Conservation (phyloP, 2,888 invertebrate genomes). For the Patella ulyssiponensis region DNA sequence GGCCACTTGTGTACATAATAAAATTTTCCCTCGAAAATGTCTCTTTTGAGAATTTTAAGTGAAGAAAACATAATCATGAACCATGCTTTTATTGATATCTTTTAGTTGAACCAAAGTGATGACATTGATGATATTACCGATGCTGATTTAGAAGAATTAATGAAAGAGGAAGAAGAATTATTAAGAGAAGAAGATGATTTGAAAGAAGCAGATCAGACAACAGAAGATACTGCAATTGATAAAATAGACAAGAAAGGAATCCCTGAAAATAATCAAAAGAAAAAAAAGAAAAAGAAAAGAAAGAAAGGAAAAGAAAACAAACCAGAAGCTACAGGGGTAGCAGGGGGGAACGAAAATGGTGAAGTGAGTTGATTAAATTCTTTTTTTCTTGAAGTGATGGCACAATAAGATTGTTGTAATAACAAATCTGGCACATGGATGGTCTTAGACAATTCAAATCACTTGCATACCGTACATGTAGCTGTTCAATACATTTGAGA, state of each 20-base stretch:
- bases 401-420: too few species aligned
- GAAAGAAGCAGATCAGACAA: not conserved
- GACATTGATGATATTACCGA: not conserved
- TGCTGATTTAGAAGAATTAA: constrained; percentile 7
- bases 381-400: too few species aligned
- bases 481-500: too few species aligned
- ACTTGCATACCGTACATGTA: too few species aligned
- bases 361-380: not conserved
- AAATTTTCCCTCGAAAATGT: too few species aligned
- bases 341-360: not conserved
- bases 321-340: not conserved
- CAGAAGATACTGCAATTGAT: constrained; percentile 22
- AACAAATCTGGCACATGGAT: too few species aligned
- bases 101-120: constrained; percentile 16
- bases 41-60: too few species aligned
- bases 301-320: constrained; percentile 34
- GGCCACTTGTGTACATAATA: too few species aligned
- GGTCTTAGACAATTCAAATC: too few species aligned
- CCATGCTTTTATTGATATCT: not conserved
- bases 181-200: constrained; percentile 14
- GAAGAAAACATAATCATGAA: too few species aligned
- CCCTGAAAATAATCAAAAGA: constrained; percentile 46
- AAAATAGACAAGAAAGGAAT: constrained; percentile 14
- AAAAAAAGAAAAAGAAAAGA: constrained; percentile 54
- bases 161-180: constrained; percentile 20